A percentile compares a stretch with the other conserved stretches of the same genome.
phyloP scores from a whole-genome alignment of 2,113 vertebrate genomes.

The Mandrillus leucophaeus region DNA sequence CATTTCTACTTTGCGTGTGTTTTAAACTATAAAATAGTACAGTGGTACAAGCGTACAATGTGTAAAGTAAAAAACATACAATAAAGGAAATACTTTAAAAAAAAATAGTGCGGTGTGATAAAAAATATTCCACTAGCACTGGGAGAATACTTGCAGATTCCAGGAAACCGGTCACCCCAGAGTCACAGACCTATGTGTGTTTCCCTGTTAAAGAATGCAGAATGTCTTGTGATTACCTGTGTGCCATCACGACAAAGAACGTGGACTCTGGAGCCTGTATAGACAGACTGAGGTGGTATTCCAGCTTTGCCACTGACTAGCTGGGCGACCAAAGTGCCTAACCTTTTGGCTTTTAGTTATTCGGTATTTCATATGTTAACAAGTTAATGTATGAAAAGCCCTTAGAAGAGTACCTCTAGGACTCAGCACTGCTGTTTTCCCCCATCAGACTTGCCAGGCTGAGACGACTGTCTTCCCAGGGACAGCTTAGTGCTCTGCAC shows the following conservation, averaged over 20 bases:
- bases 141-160: not conserved
- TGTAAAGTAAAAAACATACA: not conserved
- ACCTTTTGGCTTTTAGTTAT: no score
- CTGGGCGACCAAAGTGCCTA: not conserved
- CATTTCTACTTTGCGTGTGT: not conserved
- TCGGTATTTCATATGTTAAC: not conserved
- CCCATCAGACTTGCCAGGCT: not conserved
- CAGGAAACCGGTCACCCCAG: not conserved
- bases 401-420: not conserved
- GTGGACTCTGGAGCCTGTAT: no score
- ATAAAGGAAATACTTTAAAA: not conserved
- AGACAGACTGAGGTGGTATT: not conserved
- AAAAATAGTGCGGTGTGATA: not conserved
- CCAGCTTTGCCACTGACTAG: not conserved
- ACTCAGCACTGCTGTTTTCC: no score
- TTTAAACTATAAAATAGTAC: not conserved
- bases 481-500: accelerated
- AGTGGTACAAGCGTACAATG: not conserved
- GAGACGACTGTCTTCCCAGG: not conserved
- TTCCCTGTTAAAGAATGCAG: not conserved
- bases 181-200: not conserved
- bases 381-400: not conserved
- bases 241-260: not conserved
- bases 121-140: not conserved
- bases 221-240: not conserved